Percentiles rank a stretch among this genome's conserved stretches.
Evolutionary conservation across 2,888 invertebrate species (phyloP).

Genomic region (Lagria hirta): DNA sequence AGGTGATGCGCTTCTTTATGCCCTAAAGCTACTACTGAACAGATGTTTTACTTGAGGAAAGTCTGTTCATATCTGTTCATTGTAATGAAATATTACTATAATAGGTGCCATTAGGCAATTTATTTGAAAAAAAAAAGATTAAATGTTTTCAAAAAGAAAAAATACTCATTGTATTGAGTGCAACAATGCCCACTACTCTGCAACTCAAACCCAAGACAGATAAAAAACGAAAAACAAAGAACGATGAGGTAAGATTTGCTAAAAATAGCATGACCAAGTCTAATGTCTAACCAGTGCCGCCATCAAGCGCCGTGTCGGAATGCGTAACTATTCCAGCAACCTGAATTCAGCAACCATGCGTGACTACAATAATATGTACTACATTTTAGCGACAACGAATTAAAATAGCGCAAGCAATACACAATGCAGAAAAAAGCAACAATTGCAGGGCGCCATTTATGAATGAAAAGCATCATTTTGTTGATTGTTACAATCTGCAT

Average conservation of each 20-base stretch:
- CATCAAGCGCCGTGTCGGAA: conserved; percentile 34
- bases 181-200: too few relatives aligned
- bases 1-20: too few relatives aligned
- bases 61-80: too few relatives aligned
- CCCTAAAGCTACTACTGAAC: too few relatives aligned
- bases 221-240: conserved; percentile 42
- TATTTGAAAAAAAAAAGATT: too few relatives aligned
- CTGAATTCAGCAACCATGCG: conserved; percentile 6
- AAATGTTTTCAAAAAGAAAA: too few relatives aligned
- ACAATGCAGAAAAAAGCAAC: neutral
- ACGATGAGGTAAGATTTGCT: conserved; percentile 45
- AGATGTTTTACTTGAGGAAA: too few relatives aligned
- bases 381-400: neutral
- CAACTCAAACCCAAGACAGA: conserved; percentile 15
- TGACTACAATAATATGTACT: neutral
- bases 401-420: neutral
- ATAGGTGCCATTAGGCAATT: too few relatives aligned
- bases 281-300: conserved; percentile 35
- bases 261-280: conserved; percentile 45
- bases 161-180: too few relatives aligned
- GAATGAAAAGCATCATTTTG: neutral
- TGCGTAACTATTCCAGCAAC: conserved; percentile 24
- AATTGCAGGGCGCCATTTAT: neutral
- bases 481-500: too few relatives aligned
- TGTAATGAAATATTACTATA: too few relatives aligned